These are phyloP conservation scores for Drosophila erecta DNA, from an alignment of 1,140 invertebrate species.

Conservation along the genomic window DNA sequence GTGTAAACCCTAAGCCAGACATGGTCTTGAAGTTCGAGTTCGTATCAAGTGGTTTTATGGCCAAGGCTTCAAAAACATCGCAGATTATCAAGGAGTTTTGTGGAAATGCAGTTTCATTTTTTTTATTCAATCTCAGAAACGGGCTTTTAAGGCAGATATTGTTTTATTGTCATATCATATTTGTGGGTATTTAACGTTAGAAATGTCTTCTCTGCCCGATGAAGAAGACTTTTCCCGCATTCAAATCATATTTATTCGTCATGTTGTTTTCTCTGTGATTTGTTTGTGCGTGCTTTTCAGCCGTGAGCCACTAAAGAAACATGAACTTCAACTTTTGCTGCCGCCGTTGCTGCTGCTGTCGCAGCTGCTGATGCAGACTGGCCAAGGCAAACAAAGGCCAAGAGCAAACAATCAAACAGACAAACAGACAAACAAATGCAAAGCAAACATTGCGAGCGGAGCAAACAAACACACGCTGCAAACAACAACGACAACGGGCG, in stretches of 20 bases:
- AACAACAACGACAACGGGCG: slow-evolving; percentile 33
- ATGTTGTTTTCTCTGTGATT: slow-evolving; percentile 15
- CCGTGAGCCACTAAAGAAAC: slow-evolving; percentile 46
- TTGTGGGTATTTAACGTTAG: not conserved
- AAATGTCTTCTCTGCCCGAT: not conserved
- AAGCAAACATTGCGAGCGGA: slow-evolving; percentile 62
- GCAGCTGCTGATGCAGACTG: slow-evolving; percentile 37
- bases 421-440: slow-evolving; percentile 52
- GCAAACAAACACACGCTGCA: slow-evolving; percentile 38
- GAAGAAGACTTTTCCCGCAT: not conserved
- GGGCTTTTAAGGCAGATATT: not conserved
- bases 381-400: slow-evolving; percentile 64
- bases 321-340: slow-evolving; percentile 53
- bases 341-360: slow-evolving; percentile 8
- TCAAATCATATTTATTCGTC: slow-evolving; percentile 22
- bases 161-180: too few relatives aligned
- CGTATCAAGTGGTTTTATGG: slow-evolving; percentile 28
- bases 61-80: slow-evolving; percentile 37
- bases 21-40: slow-evolving; percentile 19
- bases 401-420: slow-evolving; percentile 56
- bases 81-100: slow-evolving; percentile 26
- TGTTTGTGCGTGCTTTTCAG: slow-evolving; percentile 36
- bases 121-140: not conserved
- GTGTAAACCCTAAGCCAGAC: slow-evolving; percentile 24
- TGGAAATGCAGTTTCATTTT: not conserved